Base-by-base conservation (phyloP, 2,888 invertebrate genomes). In the Leucoma salicis region DNA sequence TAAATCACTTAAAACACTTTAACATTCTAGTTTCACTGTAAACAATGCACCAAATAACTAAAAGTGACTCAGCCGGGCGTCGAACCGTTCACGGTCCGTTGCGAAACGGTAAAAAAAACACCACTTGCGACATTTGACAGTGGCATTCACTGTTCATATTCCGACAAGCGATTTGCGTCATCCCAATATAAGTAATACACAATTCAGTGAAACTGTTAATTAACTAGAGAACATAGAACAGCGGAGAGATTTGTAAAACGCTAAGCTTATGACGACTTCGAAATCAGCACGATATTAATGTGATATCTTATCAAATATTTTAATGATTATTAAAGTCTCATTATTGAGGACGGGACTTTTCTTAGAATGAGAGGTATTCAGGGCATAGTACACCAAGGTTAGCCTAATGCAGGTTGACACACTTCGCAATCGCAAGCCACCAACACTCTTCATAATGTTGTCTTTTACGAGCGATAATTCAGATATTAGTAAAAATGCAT, bases 111-210 rank as follows among this genome's bases (percentile, higher is more conserved):
- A 38, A 53, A 62, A 62, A 63, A 53, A 49, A 14, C 0, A 5
- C 7, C 29, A 29, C 29, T 66, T 66, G 47, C 61, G 49, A 64
- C 53, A 66, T 32, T 52, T 60, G 66, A 59, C 67, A 66, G 45
- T 66, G 64, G 61, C 68, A 60, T 63, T 69, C 58, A 55, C 54
- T 52, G 33, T 16, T 14, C 27, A 27, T 36, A 36, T 16, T 25
- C 39, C 16, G 13, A 34, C 28, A 15, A 52, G 33, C 35, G 38
- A n/a, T n/a, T 21, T 55, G 39, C 47, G 35, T 46, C 43, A 49
- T 14, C 36, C 24, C 36, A 33, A 35, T 42, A 37, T 36, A 45
- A 31, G 25, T 42, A 40, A 42, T 42, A 18, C 34, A 33, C 12
- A 25, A 25, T 27, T 31, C 7, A 14, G 11, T 36, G 21, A 18